Percentiles rank a stretch among this genome's conserved stretches.
These are phyloP conservation scores for Diabrotica virgifera DNA, from an alignment of 1,140 invertebrate genomes.

Conservation along the genomic window DNA sequence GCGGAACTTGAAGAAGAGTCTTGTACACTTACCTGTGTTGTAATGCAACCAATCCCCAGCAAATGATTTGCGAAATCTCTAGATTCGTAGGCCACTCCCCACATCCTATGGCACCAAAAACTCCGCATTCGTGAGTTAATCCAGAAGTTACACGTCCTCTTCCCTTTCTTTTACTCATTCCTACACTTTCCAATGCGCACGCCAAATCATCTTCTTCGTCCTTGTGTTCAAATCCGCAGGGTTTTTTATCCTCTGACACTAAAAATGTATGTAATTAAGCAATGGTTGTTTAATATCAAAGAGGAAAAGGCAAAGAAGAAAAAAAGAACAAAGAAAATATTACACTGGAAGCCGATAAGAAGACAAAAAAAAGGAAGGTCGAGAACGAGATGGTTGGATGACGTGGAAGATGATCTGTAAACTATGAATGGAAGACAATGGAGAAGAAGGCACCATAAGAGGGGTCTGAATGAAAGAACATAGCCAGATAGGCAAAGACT, in stretches of 20 bases:
- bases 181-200: slow-evolving; percentile 23
- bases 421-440: too few relatives aligned
- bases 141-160: slow-evolving; percentile 55
- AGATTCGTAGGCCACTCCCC: slow-evolving; percentile 83
- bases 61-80: slow-evolving; percentile 79
- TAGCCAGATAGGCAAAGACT: too few relatives aligned
- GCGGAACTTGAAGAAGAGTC: too few relatives aligned
- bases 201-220: slow-evolving; percentile 23
- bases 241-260: not conserved
- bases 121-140: slow-evolving; percentile 88
- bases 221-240: slow-evolving; percentile 17
- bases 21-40: slow-evolving; percentile 85
- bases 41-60: slow-evolving; percentile 85
- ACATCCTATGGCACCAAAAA: slow-evolving; percentile 88
- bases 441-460: too few relatives aligned
- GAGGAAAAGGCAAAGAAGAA: too few relatives aligned
- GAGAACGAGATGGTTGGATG: too few relatives aligned
- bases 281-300: too few relatives aligned
- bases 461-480: too few relatives aligned
- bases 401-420: too few relatives aligned
- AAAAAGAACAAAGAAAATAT: too few relatives aligned
- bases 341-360: too few relatives aligned
- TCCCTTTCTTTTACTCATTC: slow-evolving; percentile 39
- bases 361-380: too few relatives aligned
- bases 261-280: not conserved